Evolutionary conservation across 2,113 vertebrate species (phyloP), one percentile per base, ranked within the genome.

Genomic region (Pongo pygmaeus): DNA sequence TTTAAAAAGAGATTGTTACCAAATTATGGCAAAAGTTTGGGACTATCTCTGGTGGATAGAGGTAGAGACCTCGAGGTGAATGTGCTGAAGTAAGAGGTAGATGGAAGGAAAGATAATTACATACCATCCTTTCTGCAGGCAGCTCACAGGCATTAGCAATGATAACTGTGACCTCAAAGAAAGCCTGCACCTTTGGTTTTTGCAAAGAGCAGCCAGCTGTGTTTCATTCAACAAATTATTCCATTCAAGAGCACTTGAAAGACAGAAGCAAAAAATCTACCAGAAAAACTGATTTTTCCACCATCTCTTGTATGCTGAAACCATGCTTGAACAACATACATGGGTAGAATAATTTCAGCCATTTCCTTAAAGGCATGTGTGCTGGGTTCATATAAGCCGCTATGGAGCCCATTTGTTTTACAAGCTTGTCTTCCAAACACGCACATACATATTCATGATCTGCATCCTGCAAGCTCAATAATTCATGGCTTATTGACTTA

Each of bases 401-500:
- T 0, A 8, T 22, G 61, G 67, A 95, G 55, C 85, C 81, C 78
- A 59, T 96, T 97, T 97, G 92, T 96, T 91, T 96, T 86, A 86
- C 88, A 95, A 18, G 89, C 92, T 95, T 50, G 91, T 96, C 91
- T 97, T 89, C 88, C 67, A 94, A 72, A 96, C 50, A 95, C 30
- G 32, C 6, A 11, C 91, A 98, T 97, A 72, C 94, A 96, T 96
- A 98, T 97, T 97, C 95, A 97, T 97, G 96, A 89, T 83, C 78
- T 61, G 22, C 48, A 57, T 86, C 79, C 72, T 46, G 57, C 75
- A 77, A 79, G 85, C 89, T 87, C 95, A 96, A 0, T 96, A 97
- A 96, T 97, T 96, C 97, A 96, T 96, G 85, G 69, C 85, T 97
- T 98, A 97, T 94, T 98, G 97, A 96, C 85, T 97, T 94, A 84